Evolutionary conservation across 2,888 invertebrate species (phyloP).

Genomic region (Cerastis rubricosa): DNA sequence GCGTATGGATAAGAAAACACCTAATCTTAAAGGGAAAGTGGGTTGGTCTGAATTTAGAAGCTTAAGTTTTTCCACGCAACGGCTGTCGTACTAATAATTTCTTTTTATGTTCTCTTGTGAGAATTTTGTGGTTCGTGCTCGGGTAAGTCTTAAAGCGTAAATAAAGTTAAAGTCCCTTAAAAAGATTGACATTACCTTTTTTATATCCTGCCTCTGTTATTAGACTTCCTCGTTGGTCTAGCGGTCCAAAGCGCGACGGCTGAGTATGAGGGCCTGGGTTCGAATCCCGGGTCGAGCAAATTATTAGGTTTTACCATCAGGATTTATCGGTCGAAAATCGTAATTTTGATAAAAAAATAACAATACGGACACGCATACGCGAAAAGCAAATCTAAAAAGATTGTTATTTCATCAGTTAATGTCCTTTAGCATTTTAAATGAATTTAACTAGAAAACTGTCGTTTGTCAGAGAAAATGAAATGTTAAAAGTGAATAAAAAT

Average conservation of each 20-base stretch:
- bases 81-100: neutral
- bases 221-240: no score
- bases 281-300: no score
- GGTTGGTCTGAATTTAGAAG: neutral
- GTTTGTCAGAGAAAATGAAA: neutral
- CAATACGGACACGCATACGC: no score
- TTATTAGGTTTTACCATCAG: no score
- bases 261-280: no score
- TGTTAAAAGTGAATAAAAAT: conserved; percentile 1
- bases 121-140: neutral
- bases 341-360: no score
- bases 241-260: no score
- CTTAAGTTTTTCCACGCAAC: neutral
- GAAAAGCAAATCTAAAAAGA: no score
- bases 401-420: no score
- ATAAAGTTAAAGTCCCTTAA: neutral
- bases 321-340: no score
- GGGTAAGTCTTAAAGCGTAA: neutral
- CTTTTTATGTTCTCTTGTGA: neutral
- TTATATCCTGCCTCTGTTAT: no score
- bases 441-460: neutral
- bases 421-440: no score
- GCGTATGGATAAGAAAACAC: conserved; percentile 25
- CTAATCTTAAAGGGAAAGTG: conserved; percentile 26
- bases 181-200: neutral